Evolutionary conservation across 2,888 invertebrate genomes (phyloP).

Genomic region (Chalcosyrphus nemorum): DNA sequence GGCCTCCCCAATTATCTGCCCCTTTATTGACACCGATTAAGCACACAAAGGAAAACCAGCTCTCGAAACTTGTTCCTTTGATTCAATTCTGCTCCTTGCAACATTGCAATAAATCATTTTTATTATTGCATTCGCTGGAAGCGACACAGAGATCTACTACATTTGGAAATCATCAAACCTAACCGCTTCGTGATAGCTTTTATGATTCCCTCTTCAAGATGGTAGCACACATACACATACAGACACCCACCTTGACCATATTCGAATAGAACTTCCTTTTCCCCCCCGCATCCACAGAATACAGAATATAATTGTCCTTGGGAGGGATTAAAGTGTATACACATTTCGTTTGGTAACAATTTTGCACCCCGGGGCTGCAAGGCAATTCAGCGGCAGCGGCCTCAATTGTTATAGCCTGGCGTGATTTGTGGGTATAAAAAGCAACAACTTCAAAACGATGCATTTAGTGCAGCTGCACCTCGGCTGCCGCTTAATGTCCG

Average conservation of each 20-base stretch:
- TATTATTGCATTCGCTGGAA: slow-evolving; percentile 29
- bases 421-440: slow-evolving; percentile 68
- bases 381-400: slow-evolving; percentile 49
- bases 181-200: slow-evolving; percentile 60
- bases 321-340: slow-evolving; percentile 43
- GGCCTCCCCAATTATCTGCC: no score
- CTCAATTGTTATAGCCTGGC: slow-evolving; percentile 63
- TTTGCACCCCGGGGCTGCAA: slow-evolving; percentile 56
- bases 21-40: neutral
- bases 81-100: slow-evolving; percentile 20
- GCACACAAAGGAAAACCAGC: neutral
- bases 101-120: slow-evolving; percentile 45
- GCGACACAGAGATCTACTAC: neutral
- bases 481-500: slow-evolving; percentile 44
- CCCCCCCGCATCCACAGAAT: neutral
- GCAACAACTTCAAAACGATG: slow-evolving; percentile 70
- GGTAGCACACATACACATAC: slow-evolving; percentile 8
- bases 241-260: neutral
- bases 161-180: slow-evolving; percentile 22
- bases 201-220: slow-evolving; percentile 43
- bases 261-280: neutral
- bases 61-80: neutral
- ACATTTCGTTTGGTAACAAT: slow-evolving; percentile 56
- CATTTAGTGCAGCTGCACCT: slow-evolving; percentile 73
- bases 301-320: slow-evolving; percentile 60